Evolutionary conservation across 2,888 invertebrate genomes (phyloP).

Genomic region (Pseudoips prasinana): DNA sequence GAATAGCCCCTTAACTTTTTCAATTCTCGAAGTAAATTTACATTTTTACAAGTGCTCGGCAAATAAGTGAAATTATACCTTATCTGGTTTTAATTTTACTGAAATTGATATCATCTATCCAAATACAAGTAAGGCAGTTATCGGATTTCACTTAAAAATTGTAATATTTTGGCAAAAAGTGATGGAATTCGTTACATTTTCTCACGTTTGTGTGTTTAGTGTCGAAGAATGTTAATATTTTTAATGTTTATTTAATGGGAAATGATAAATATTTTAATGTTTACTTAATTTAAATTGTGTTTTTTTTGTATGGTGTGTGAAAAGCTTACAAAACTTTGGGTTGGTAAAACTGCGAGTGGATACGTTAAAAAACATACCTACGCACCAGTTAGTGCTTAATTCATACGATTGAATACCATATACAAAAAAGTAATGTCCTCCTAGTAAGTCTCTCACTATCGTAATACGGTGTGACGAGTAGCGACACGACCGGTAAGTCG

Average conservation of each 20-base stretch:
- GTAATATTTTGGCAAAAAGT: conserved; percentile 1
- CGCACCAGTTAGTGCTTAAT: no score
- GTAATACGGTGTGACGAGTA: no score
- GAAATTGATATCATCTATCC: conserved; percentile 21
- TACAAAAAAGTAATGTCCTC: no score
- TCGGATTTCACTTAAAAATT: conserved; percentile 18
- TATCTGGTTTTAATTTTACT: conserved; percentile 29
- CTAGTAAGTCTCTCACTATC: no score
- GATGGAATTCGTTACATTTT: conserved; percentile 31
- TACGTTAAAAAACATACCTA: no score
- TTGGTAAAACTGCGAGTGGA: no score
- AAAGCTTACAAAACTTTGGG: no score
- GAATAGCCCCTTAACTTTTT: no score
- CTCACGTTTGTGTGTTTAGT: conserved; percentile 15
- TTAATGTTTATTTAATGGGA: conserved; percentile 18
- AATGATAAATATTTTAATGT: conserved; percentile 3
- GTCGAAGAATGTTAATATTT: not conserved
- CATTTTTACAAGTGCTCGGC: conserved; percentile 28
- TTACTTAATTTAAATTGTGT: conserved; percentile 26
- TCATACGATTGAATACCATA: no score
- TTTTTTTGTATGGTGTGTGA: conserved; percentile 15
- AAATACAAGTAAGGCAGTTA: conserved; percentile 16
- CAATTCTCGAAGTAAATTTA: no score
- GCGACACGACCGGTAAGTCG: no score
- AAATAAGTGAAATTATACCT: conserved; percentile 31